Evolutionary conservation across 2,888 invertebrate species (phyloP), one percentile per base, ranked within the genome.

Genomic region (Patella pellucida): DNA sequence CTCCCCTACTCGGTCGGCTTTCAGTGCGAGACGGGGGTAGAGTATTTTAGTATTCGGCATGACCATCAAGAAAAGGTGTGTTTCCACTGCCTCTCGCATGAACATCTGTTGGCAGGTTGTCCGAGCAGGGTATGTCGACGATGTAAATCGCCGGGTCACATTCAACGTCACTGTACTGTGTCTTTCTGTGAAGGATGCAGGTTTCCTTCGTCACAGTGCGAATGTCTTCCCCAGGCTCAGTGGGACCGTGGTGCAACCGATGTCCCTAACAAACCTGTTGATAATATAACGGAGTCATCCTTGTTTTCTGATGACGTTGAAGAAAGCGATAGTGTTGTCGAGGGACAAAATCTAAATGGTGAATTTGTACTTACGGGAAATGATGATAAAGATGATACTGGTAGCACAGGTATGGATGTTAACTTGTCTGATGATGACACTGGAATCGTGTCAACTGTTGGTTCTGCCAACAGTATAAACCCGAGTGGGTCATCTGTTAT

Each of bases 31-130:
- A 23, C 62, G 11, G 62, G 62, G 11, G 62, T 62, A 4, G 23
- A 62, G 12, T 62, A 23, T 15, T 62, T 23, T 2, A 62, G 23
- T 23, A 23, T 62, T 62, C 62, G 62, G 2, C 62, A 62, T 19
- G 62, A 62, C 23, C 62, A 62, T 9, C 62, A 62, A 23, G 62
- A 62, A 23, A 62, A 62, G 62, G 62, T 62, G 23, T 62, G 62
- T 19, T 62, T 23, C 14, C 23, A 62, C 9, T 62, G 62, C 15
- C 15, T 23, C 12, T 62, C 62, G 23, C 62, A 19, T 16, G 62
- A 23, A 1, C 62, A 62, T 62, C 19, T 62, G 11, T 3, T 12
- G 11, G 62, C 19, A 12, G 23, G 23, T 1, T 62, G 62, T 62
- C 62, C 62, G 7, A 62, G 19, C 9, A 62, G 62, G 23, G n/a